Percentiles rank a stretch among this genome's conserved stretches.
Conservation (phyloP, 2,888 invertebrate genomes). For the Plagiodera versicolora region DNA sequence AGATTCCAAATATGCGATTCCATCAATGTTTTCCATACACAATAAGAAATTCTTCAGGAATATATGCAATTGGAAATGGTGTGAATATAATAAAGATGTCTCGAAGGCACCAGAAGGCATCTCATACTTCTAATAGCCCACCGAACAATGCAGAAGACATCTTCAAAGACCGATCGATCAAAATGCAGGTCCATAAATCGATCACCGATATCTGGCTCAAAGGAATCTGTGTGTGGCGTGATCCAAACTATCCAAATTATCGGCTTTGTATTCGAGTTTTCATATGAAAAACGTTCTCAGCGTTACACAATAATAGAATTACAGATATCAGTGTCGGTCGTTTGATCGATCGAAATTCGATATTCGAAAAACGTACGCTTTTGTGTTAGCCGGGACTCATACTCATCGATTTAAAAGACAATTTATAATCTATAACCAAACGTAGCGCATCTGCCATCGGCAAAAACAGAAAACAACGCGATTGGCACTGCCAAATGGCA, state of each 20-base stretch:
- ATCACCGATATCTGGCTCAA: neutral
- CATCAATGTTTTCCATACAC: no score
- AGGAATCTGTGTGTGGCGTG: conserved; percentile 29
- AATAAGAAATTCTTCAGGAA: no score
- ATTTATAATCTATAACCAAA: conserved; percentile 27
- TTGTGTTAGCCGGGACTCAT: conserved; percentile 25
- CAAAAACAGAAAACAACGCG: conserved; percentile 33
- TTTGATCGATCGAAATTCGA: conserved; percentile 43
- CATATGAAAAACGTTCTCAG: conserved; percentile 28
- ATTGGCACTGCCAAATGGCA: conserved; percentile 36
- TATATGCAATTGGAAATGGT: no score
- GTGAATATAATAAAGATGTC: no score
- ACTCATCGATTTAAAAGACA: conserved; percentile 33
- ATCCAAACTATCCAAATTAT: conserved; percentile 29
- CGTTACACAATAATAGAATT: conserved; percentile 35
- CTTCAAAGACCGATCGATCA: neutral
- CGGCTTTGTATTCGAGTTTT: conserved; percentile 19
- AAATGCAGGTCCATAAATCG: neutral
- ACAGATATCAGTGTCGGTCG: conserved; percentile 40
- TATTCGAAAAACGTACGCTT: conserved; percentile 31
- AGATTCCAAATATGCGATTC: no score
- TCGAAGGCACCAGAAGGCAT: no score
- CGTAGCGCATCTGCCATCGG: conserved; percentile 34
- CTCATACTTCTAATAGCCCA: no score
- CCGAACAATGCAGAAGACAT: neutral